Conservation (phyloP, 2,113 vertebrate genomes). For the Neolamprologus ventralis region DNA sequence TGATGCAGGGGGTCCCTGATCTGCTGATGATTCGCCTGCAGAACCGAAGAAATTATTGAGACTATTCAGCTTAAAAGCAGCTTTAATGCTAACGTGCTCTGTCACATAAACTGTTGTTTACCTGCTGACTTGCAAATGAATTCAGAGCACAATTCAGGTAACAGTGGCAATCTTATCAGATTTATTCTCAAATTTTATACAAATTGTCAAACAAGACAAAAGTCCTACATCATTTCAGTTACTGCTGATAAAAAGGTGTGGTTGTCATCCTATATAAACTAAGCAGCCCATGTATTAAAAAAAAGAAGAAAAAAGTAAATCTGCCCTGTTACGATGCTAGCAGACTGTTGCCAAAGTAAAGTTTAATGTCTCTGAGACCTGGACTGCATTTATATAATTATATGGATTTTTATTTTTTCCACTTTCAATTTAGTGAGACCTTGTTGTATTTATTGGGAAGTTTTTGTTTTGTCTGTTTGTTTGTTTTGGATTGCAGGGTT, state of each 20-base stretch:
- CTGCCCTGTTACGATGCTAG: not conserved
- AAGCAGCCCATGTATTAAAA: not conserved
- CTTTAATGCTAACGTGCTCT: not conserved
- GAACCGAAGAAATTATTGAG: not conserved
- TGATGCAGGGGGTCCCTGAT: rapidly evolving
- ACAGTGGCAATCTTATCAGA: not conserved
- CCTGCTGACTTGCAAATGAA: not conserved
- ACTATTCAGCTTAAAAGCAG: not conserved
- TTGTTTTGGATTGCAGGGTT: not conserved
- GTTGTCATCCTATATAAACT: not conserved
- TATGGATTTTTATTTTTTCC: not conserved
- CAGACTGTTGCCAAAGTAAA: not conserved
- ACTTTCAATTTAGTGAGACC: not conserved
- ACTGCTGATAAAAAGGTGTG: not conserved
- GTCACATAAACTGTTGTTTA: not conserved
- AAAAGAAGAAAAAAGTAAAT: not conserved
- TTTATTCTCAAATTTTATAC: not conserved
- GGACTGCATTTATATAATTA: not conserved
- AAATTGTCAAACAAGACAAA: not conserved
- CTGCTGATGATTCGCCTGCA: not conserved
- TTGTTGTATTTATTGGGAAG: not conserved
- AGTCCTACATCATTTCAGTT: not conserved
- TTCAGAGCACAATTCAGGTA: not conserved
- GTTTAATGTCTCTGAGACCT: not conserved
- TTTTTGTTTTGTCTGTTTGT: not conserved